These are phyloP conservation scores for Thermophis baileyi DNA, from an alignment of 2,113 vertebrate genomes.

Conservation along the genomic window DNA sequence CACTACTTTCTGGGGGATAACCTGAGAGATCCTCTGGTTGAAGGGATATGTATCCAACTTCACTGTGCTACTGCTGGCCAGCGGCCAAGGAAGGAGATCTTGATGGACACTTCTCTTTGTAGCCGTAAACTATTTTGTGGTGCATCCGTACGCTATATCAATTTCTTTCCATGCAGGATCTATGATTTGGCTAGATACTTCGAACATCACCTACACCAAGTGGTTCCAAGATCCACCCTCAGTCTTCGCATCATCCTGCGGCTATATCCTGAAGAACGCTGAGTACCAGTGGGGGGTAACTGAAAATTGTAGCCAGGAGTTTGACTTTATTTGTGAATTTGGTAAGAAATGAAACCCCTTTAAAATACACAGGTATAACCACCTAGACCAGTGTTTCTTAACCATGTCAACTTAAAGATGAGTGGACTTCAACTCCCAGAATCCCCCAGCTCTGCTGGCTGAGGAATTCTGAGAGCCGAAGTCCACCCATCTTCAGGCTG, in stretches of 20 bases:
- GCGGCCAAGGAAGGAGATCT: not conserved
- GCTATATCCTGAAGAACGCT: conserved; percentile 74
- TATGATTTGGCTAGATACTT: conserved; percentile 84
- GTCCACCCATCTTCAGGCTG: too few species aligned
- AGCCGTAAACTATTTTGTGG: not conserved
- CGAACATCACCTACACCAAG: conserved; percentile 81
- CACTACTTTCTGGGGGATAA: not conserved
- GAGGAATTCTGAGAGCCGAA: not conserved
- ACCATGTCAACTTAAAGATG: too few species aligned
- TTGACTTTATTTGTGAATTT: conserved; percentile 87
- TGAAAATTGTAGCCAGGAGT: conserved; percentile 80
- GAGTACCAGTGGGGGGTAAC: conserved; percentile 79
- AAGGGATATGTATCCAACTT: not conserved
- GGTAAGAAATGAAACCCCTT: conserved; percentile 65
- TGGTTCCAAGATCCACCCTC: conserved; percentile 68
- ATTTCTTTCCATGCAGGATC: conserved; percentile 65
- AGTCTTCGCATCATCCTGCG: conserved; percentile 65
- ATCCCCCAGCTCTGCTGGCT: too few species aligned
- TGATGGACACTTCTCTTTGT: not conserved
- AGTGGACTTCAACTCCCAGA: not conserved
- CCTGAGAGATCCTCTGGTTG: not conserved
- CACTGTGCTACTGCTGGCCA: not conserved
- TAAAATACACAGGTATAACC: not conserved
- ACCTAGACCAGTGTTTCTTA: not conserved
- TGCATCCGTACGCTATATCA: not conserved